These are phyloP conservation scores for Battus philenor DNA, from an alignment of 1,140 invertebrate species.

Conservation along the genomic window DNA sequence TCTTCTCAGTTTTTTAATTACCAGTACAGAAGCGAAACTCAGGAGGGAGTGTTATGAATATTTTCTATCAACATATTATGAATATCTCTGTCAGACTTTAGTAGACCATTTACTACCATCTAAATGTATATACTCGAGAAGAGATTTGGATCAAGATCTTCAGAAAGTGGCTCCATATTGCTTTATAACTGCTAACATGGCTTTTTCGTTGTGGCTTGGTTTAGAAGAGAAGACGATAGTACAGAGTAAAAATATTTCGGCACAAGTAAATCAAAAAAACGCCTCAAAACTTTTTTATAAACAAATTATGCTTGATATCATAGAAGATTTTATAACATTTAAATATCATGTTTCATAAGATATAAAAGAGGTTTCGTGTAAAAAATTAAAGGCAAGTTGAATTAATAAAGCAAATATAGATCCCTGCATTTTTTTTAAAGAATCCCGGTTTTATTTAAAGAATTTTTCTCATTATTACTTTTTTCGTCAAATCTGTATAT, in stretches of 20 bases:
- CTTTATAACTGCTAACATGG: conserved; percentile 20
- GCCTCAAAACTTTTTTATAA: conserved; percentile 2
- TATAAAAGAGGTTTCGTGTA: neutral
- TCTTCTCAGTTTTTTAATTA: conserved; percentile 13
- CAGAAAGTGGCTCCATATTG: conserved; percentile 11
- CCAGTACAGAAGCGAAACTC: conserved; percentile 8
- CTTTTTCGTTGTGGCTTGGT: conserved; percentile 25
- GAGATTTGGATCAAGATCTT: conserved; percentile 13
- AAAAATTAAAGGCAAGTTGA: neutral
- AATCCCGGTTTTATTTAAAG: too few relatives aligned
- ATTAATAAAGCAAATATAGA: neutral
- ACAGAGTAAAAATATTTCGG: conserved; percentile 17
- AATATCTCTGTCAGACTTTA: neutral
- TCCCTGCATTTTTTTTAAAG: too few relatives aligned
- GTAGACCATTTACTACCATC: neutral
- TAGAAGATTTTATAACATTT: conserved; percentile 15
- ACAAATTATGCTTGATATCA: conserved; percentile 12
- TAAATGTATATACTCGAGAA: conserved; percentile 3
- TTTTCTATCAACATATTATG: conserved; percentile 7
- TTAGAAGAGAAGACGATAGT: conserved; percentile 19
- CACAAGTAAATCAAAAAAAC: conserved; percentile 2
- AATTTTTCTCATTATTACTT: too few relatives aligned
- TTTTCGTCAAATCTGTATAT: too few relatives aligned
- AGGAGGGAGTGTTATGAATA: conserved; percentile 4
- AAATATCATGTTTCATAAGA: conserved; percentile 1